These are phyloP conservation scores for Phalera bucephala DNA, from an alignment of 2,888 invertebrate genomes.

Conservation along the genomic window DNA sequence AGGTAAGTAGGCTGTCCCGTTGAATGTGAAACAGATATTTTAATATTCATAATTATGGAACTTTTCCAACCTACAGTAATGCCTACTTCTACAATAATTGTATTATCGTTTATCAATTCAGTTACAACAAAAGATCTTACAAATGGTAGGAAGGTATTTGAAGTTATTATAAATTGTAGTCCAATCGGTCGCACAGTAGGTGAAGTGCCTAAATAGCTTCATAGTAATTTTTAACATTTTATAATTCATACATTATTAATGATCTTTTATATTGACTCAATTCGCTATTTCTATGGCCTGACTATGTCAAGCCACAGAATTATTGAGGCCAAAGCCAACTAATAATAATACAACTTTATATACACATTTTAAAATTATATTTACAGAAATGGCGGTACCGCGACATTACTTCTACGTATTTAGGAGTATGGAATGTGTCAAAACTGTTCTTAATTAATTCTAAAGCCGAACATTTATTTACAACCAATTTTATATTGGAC, in stretches of 20 bases:
- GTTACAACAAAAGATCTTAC: not conserved
- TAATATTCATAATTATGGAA: not conserved
- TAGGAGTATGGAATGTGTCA: slow-evolving; percentile 70
- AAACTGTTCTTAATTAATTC: slow-evolving; percentile 52
- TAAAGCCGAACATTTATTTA: slow-evolving; percentile 44
- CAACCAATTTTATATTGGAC: slow-evolving; percentile 24
- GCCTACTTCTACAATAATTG: not conserved
- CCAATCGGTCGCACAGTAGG: not conserved
- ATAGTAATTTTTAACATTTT: not conserved
- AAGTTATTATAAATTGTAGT: not conserved
- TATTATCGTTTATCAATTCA: not conserved
- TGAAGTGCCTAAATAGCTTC: not conserved
- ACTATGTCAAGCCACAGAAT: slow-evolving; percentile 41
- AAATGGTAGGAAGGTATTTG: not conserved
- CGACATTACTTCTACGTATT: slow-evolving; percentile 46
- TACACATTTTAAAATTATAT: slow-evolving; percentile 63
- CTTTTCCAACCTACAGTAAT: too few relatives aligned
- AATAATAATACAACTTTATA: slow-evolving; percentile 54
- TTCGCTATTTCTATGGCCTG: slow-evolving; percentile 25
- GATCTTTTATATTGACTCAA: slow-evolving; percentile 7
- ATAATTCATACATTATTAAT: too few relatives aligned
- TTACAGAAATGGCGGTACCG: slow-evolving; percentile 71
- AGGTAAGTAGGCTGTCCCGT: not conserved
- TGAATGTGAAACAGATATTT: not conserved
- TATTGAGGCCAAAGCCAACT: slow-evolving; percentile 37